Evolutionary conservation across 2,797 vertebrate genomes (phyloP).

Genomic region (Triplophysa yarkandensis): DNA sequence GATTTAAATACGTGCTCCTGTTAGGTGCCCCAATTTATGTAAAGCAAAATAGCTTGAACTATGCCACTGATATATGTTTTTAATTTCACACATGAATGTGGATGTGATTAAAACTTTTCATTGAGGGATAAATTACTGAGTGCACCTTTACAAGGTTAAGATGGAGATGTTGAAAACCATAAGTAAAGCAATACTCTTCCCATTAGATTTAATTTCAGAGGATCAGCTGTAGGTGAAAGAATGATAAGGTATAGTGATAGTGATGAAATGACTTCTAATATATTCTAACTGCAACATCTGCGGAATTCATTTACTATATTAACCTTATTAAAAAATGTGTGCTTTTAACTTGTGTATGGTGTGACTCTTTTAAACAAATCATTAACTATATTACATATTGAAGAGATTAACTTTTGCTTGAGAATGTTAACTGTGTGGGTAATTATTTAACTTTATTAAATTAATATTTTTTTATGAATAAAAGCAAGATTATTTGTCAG

Average conservation of each 20-base stretch:
- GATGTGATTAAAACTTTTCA: background rate
- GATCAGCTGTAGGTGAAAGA: slow-evolving; percentile 97
- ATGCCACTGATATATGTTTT: background rate
- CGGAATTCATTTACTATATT: slow-evolving; percentile 50
- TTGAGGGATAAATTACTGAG: background rate
- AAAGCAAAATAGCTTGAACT: too few species aligned
- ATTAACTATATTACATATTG: background rate
- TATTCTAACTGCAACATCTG: slow-evolving; percentile 65
- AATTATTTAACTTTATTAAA: background rate
- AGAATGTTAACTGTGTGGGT: background rate
- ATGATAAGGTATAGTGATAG: slow-evolving; percentile 93
- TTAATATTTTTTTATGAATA: slow-evolving; percentile 43
- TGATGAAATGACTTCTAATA: slow-evolving; percentile 58
- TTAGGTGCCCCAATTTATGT: background rate
- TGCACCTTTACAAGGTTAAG: background rate
- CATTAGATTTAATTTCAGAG: slow-evolving; percentile 93
- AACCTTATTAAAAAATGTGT: slow-evolving; percentile 19
- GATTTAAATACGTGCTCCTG: background rate
- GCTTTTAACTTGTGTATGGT: background rate
- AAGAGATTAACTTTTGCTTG: slow-evolving; percentile 2
- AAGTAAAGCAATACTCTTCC: slow-evolving; percentile 33
- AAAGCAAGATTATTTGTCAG: slow-evolving; percentile 38
- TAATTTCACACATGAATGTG: too few species aligned
- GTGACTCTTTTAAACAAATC: slow-evolving; percentile 22
- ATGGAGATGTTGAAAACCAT: slow-evolving; percentile 9